Evolutionary conservation across 2,113 vertebrate species (phyloP).

Genomic region (Recurvirostra avosetta): DNA sequence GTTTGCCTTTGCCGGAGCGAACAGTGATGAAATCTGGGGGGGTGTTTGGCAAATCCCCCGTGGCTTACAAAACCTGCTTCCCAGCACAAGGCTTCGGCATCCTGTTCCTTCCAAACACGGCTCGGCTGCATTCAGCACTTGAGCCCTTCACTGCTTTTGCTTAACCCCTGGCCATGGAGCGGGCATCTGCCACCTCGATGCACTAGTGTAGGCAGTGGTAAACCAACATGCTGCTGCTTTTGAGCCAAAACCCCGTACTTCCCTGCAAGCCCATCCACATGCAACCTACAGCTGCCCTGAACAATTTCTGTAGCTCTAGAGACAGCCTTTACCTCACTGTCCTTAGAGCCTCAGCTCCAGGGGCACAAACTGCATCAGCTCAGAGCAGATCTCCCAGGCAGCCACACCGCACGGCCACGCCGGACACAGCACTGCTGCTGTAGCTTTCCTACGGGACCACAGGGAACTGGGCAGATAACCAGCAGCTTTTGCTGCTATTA

Average conservation of each 20-base stretch:
- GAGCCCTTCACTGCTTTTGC: background rate
- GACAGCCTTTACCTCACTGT: background rate
- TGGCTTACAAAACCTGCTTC: constrained; percentile 22
- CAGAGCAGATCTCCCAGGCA: background rate
- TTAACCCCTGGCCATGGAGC: background rate
- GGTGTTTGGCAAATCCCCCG: background rate
- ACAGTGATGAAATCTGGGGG: background rate
- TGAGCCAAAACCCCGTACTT: background rate
- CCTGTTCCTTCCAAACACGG: background rate
- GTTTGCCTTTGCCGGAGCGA: background rate
- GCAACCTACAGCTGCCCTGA: background rate
- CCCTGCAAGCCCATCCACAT: background rate
- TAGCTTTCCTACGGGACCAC: rapidly evolving
- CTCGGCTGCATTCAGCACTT: background rate
- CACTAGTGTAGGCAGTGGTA: rapidly evolving
- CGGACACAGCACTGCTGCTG: rapidly evolving
- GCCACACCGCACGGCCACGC: no score
- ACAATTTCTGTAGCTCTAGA: background rate
- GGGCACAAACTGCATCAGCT: background rate
- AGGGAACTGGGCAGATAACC: no score
- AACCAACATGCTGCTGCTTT: background rate
- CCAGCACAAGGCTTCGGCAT: background rate
- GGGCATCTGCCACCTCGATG: rapidly evolving
- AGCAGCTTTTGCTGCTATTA: background rate
- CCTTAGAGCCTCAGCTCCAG: background rate